phyloP scores from a whole-genome alignment of 2,888 invertebrate species.

The Hirudinaria manillensis region DNA sequence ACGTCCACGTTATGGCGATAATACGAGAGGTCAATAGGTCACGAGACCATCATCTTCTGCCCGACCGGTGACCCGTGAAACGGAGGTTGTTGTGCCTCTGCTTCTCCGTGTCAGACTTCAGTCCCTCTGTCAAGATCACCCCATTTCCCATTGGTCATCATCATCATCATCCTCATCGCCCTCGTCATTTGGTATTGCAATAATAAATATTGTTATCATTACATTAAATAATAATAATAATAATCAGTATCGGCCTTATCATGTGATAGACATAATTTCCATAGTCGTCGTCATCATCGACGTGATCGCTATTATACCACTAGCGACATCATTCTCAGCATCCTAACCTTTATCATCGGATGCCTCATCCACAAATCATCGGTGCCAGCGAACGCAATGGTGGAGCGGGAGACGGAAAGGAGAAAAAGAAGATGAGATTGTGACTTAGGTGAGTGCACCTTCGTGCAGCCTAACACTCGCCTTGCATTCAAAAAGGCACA shows the following conservation, averaged over 20 bases:
- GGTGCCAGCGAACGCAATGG: background rate
- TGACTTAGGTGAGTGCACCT: background rate
- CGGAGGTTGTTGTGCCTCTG: slow-evolving; percentile 15
- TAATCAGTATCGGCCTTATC: too few relatives aligned
- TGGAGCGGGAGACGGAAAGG: background rate
- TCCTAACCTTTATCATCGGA: too few relatives aligned
- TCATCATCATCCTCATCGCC: background rate
- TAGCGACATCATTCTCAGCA: too few relatives aligned
- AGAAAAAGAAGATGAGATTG: background rate
- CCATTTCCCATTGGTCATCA: background rate
- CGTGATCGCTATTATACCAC: background rate
- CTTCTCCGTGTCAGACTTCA: background rate
- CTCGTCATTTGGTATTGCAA: background rate
- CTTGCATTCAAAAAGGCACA: slow-evolving; percentile 11
- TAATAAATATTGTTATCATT: background rate
- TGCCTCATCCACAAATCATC: too few relatives aligned
- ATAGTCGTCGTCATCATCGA: background rate
- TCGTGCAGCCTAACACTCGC: slow-evolving; percentile 2
- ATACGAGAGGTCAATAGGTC: slow-evolving; percentile 9
- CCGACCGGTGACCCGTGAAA: slow-evolving; percentile 14
- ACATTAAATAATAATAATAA: background rate
- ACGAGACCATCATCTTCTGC: slow-evolving; percentile 7
- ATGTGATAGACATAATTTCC: background rate
- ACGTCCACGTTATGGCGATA: slow-evolving; percentile 12
- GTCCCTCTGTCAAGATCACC: background rate